A percentile compares a stretch with the other conserved stretches of the same genome.
Evolutionary conservation across 2,797 vertebrate species (phyloP).

Genomic region (Cynodonichthys magdalenae): DNA sequence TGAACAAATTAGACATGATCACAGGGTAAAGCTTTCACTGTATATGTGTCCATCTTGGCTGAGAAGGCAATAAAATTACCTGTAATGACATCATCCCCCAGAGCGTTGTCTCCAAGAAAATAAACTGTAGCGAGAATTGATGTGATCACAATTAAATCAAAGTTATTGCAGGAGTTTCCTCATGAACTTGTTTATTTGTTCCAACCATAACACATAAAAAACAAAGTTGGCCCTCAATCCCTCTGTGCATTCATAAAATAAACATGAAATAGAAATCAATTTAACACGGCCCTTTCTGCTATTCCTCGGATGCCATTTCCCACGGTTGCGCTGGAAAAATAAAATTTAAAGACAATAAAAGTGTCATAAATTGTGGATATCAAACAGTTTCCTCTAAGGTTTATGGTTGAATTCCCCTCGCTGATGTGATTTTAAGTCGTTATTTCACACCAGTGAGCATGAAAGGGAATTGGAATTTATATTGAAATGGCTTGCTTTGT

Average conservation of each 20-base stretch:
- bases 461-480: constrained; percentile 65
- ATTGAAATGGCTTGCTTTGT: constrained; percentile 60
- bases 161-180: constrained; percentile 79
- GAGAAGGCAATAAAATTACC: constrained; percentile 58
- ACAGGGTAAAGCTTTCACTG: neutral
- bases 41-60: constrained; percentile 40
- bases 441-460: constrained; percentile 64
- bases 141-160: constrained; percentile 77
- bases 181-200: constrained; percentile 78
- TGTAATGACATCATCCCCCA: constrained; percentile 68
- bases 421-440: constrained; percentile 67
- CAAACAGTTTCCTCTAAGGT: constrained; percentile 64
- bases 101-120: constrained; percentile 57
- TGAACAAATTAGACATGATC: constrained; percentile 14
- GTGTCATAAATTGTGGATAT: constrained; percentile 70
- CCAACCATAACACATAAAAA: constrained; percentile 67
- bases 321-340: constrained; percentile 55
- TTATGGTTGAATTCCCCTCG: constrained; percentile 59
- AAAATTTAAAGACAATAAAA: constrained; percentile 75
- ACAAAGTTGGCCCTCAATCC: constrained; percentile 64
- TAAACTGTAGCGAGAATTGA: constrained; percentile 69
- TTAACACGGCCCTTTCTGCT: constrained; percentile 75
- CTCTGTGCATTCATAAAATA: constrained; percentile 57
- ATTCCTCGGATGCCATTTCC: constrained; percentile 62
- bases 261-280: constrained; percentile 80